These are phyloP conservation scores for Geotrupes spiniger DNA, from an alignment of 2,888 invertebrate genomes.

Conservation along the genomic window DNA sequence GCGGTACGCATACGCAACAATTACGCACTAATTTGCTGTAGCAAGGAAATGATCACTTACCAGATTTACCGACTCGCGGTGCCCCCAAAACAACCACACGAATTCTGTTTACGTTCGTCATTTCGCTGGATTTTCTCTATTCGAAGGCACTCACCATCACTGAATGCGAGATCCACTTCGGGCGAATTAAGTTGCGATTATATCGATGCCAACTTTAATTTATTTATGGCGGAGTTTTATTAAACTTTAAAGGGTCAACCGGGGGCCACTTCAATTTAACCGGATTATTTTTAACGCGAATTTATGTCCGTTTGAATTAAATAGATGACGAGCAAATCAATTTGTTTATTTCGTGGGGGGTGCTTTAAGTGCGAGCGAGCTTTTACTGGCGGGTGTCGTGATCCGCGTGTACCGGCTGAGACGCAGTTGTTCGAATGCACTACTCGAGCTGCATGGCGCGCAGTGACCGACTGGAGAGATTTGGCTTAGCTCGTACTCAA, in stretches of 20 bases:
- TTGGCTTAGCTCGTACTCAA: constrained; percentile 24
- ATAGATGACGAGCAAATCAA: no score
- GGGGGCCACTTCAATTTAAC: constrained; percentile 4
- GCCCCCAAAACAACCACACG: constrained; percentile 77
- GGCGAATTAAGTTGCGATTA: neutral
- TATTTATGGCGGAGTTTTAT: neutral
- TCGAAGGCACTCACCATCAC: constrained; percentile 2
- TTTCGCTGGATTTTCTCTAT: constrained; percentile 33
- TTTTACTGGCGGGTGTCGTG: constrained; percentile 6
- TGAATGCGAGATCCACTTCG: neutral
- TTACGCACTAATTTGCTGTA: neutral
- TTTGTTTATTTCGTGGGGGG: constrained; percentile 1
- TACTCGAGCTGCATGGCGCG: constrained; percentile 14
- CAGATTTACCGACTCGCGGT: constrained; percentile 75
- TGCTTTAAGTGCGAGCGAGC: constrained; percentile 8
- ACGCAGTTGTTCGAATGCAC: constrained; percentile 6
- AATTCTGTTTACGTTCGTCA: constrained; percentile 78
- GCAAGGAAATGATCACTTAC: constrained; percentile 58
- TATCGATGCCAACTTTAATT: constrained; percentile 1
- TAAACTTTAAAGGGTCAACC: constrained; percentile 4
- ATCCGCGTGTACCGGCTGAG: constrained; percentile 5
- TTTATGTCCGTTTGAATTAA: neutral
- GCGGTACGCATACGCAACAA: neutral
- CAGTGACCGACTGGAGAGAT: constrained; percentile 26
- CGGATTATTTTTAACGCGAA: neutral